These are phyloP conservation scores for Etheostoma perlongum DNA, from an alignment of 2,797 vertebrate species.

Conservation along the genomic window DNA sequence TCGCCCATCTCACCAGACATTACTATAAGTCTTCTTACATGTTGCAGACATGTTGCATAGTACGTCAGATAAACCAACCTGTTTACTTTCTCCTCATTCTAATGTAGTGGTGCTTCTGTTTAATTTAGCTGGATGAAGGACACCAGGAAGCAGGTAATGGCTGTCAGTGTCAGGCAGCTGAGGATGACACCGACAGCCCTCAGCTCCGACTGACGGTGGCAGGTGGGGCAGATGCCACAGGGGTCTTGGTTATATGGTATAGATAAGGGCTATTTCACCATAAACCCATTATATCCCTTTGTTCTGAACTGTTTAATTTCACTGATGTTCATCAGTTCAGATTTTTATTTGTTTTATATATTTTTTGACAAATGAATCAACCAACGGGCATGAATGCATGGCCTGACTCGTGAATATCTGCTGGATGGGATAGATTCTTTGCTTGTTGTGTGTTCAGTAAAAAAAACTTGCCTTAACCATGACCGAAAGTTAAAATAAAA, in stretches of 20 bases:
- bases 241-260: constrained; percentile 51
- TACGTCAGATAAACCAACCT: background rate
- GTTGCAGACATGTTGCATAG: background rate
- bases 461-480: constrained; percentile 83
- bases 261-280: constrained; percentile 77
- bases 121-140: constrained; percentile 27
- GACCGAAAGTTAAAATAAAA: constrained; percentile 71
- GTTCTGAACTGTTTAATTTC: constrained; percentile 19
- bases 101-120: constrained; percentile 43
- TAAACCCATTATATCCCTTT: constrained; percentile 23
- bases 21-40: background rate
- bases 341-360: background rate
- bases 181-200: constrained; percentile 67
- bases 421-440: constrained; percentile 77
- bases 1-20: background rate
- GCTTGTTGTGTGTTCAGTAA: constrained; percentile 81
- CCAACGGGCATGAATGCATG: constrained; percentile 82
- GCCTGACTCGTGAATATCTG: constrained; percentile 81
- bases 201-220: constrained; percentile 66
- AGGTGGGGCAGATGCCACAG: constrained; percentile 46
- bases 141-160: constrained; percentile 22
- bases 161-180: constrained; percentile 64
- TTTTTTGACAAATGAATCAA: constrained; percentile 78
- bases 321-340: background rate
- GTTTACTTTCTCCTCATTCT: constrained; percentile 9